Evolutionary conservation across 30 jellyfish, hydroid and myxozoan genomes (phyloP).

Genomic region (Chironex yamaguchii): DNA sequence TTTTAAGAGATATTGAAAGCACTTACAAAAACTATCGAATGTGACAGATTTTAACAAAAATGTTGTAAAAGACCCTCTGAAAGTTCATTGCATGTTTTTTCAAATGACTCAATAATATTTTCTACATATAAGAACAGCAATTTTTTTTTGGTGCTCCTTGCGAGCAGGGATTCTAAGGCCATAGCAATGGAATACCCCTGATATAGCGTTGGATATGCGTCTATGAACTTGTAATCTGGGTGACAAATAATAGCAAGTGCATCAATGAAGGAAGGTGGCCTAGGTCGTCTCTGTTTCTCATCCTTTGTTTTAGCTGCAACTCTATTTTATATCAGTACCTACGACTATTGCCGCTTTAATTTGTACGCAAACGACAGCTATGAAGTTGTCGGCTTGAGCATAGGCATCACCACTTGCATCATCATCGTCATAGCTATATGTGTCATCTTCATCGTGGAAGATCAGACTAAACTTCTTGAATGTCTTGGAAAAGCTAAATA

Average conservation of each 20-base stretch:
- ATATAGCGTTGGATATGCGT: conserved; percentile 51
- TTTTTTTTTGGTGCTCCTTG: conserved; percentile 11
- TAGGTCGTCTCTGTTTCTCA: conserved; percentile 29
- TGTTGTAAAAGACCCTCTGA: conserved; percentile 16
- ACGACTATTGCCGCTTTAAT: conserved; percentile 9
- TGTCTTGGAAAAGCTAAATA: no score
- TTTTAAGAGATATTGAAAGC: no score
- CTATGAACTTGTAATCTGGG: conserved; percentile 46
- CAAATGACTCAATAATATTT: conserved; percentile 15
- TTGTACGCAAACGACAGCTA: conserved; percentile 24
- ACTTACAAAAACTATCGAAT: neutral
- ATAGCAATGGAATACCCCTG: conserved; percentile 44
- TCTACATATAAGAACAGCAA: conserved; percentile 6
- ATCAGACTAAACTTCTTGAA: neutral
- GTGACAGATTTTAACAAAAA: conserved; percentile 13
- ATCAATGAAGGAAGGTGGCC: conserved; percentile 44
- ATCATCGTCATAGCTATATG: neutral
- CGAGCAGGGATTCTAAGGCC: conserved; percentile 41
- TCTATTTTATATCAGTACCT: conserved; percentile 2
- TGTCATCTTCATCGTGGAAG: neutral
- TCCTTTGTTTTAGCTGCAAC: conserved; percentile 33
- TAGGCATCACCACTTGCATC: conserved; percentile 21
- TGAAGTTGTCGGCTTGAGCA: conserved; percentile 7
- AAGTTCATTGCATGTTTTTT: conserved; percentile 29
- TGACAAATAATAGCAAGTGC: conserved; percentile 38